Evolutionary conservation across 2,113 vertebrate species (phyloP).

Genomic region (Cebus imitator): DNA sequence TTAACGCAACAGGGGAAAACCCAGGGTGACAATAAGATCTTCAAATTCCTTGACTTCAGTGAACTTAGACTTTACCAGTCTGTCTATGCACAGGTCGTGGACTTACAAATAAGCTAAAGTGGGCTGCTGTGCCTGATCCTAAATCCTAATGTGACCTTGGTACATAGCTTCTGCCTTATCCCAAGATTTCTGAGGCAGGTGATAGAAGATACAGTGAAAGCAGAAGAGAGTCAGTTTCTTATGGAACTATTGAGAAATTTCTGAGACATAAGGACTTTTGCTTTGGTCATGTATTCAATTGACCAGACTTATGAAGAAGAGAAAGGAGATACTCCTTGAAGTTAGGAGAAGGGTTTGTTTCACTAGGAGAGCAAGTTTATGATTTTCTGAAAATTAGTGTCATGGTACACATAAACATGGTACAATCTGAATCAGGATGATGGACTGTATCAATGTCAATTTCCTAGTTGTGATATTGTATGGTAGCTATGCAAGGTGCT

Average conservation of each 20-base stretch:
- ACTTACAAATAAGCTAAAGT: background rate
- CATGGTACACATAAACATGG: background rate
- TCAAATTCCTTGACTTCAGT: background rate
- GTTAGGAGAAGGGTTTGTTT: background rate
- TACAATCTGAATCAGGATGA: background rate
- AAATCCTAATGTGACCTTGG: background rate
- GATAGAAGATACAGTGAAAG: background rate
- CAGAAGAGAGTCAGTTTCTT: background rate
- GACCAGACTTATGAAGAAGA: background rate
- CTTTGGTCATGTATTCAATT: background rate
- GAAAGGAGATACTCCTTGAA: background rate
- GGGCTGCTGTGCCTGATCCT: background rate
- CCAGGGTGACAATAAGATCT: background rate
- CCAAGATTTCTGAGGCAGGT: background rate
- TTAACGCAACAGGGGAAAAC: background rate
- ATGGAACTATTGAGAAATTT: background rate
- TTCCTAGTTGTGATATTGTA: background rate
- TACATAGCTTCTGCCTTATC: background rate
- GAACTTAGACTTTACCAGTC: background rate
- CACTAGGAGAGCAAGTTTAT: background rate
- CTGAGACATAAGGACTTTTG: background rate
- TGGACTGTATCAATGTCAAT: background rate
- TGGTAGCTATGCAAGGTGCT: background rate
- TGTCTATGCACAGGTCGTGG: background rate
- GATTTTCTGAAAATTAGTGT: background rate